Evolutionary conservation across 2,797 vertebrate genomes (phyloP), one percentile per base, ranked within the genome.

Genomic region (Brachyrhaphis roseni): DNA sequence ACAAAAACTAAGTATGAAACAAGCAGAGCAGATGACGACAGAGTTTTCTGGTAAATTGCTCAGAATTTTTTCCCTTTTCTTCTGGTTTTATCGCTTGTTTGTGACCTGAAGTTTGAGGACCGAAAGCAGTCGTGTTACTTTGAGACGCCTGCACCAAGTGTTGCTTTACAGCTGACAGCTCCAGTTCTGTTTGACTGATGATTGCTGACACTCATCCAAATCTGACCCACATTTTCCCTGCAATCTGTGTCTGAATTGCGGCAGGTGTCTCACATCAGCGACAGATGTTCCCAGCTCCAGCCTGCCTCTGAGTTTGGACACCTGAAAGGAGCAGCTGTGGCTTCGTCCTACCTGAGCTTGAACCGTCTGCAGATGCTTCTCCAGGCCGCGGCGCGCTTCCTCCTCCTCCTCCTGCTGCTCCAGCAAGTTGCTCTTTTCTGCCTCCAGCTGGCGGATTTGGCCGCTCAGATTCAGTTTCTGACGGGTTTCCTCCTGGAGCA

Each of bases 361-460:
- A 82, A 97, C 88, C 1, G 92, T 93, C 46, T 97, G 87, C 91
- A 99, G 95, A 90, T 99, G 98, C 73, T 99, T 99, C 85, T 99
- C 98, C 92, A 98, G 91, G 92, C 96, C 97, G 84, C 96, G 97
- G 39, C 98, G 95, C 2, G 97, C 95, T 85, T 98, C 98, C 82
- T 99, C 98, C 0, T 99, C 98, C 78, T 99, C 98, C 86, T 99
- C 98, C 93, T 99, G 98, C 95, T 99, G 98, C 93, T 99, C 98
- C 78, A 97, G 95, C 77, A 99, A 94, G 74, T 95, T 96, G 94
- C 91, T 97, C 94, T 97, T 99, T 62, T 99, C 98, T 77, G 97
- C 97, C 79, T 99, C 98, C 88, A 99, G 96, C 92, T 99, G 98
- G 70, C 98, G 97, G 74, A 99, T 97, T 46, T 97, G 96, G 71